These are phyloP conservation scores for Heterohyrax brucei DNA, from an alignment of 2,797 vertebrate species.

Conservation along the genomic window DNA sequence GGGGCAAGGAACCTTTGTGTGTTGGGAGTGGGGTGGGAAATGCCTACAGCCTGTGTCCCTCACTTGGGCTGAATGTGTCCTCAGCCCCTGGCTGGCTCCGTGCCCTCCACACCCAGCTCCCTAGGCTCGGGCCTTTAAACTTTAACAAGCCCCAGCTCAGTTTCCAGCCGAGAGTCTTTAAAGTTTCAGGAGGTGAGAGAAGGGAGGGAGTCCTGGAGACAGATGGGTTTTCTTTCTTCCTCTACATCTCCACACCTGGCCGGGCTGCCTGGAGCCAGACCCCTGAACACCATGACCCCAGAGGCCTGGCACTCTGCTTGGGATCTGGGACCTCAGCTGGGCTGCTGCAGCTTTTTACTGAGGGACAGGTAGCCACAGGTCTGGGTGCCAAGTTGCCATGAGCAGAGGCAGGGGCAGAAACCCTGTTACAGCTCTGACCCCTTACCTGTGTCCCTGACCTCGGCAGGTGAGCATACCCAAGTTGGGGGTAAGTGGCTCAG, in stretches of 20 bases:
- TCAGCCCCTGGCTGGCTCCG: conserved; percentile 43
- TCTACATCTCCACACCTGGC: conserved; percentile 1
- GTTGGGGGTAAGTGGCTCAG: not conserved
- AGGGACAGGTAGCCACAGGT: not conserved
- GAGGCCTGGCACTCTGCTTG: not conserved
- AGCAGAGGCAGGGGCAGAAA: conserved; percentile 33
- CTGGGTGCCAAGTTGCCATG: not conserved
- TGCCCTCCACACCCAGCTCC: conserved; percentile 52
- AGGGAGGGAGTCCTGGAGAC: conserved; percentile 80
- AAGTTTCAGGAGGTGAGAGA: conserved; percentile 87
- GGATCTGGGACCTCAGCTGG: not conserved
- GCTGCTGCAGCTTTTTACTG: not conserved
- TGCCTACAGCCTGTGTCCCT: conserved; percentile 1
- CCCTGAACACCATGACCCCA: not conserved
- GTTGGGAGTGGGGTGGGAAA: not conserved
- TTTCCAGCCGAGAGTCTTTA: conserved; percentile 87
- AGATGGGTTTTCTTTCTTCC: conserved; percentile 82
- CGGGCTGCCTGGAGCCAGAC: conserved; percentile 69
- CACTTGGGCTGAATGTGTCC: not conserved
- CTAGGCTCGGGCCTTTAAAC: conserved; percentile 83
- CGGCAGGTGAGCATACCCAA: not conserved
- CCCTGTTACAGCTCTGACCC: not conserved
- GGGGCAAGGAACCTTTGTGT: not conserved
- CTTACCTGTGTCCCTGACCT: conserved; percentile 18
- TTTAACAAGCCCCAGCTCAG: conserved; percentile 86